phyloP scores from a whole-genome alignment of 2,797 vertebrate genomes.

The Champsocephalus gunnari region DNA sequence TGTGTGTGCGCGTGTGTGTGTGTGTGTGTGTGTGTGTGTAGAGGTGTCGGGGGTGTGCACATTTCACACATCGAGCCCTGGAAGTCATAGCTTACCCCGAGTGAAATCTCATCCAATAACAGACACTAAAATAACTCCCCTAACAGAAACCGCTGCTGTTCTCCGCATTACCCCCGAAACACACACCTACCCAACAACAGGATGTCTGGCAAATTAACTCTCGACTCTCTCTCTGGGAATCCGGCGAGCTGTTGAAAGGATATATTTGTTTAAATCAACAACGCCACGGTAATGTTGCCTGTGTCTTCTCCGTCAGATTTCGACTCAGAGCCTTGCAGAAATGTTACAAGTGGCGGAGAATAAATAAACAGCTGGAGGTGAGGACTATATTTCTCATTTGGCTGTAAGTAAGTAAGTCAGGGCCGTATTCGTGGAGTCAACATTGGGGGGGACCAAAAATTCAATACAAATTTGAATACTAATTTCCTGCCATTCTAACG shows the following conservation, averaged over 20 bases:
- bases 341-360: constrained; percentile 26
- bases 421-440: too few species aligned
- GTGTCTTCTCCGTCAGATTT: constrained; percentile 24
- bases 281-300: constrained; percentile 4
- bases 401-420: background rate
- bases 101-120: constrained; percentile 73
- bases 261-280: constrained; percentile 44
- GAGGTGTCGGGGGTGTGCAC: constrained; percentile 60
- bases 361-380: constrained; percentile 42
- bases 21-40: background rate
- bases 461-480: too few species aligned
- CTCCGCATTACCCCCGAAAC: constrained; percentile 63
- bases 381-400: constrained; percentile 21
- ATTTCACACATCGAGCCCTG: constrained; percentile 69
- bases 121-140: constrained; percentile 56
- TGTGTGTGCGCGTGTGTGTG: background rate
- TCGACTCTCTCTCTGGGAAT: constrained; percentile 57
- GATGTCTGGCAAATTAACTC: constrained; percentile 76
- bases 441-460: too few species aligned
- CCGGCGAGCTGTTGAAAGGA: constrained; percentile 25
- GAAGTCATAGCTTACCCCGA: constrained; percentile 65
- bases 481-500: too few species aligned
- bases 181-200: constrained; percentile 74
- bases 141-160: constrained; percentile 49
- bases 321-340: background rate